Base-by-base conservation (phyloP, 2,888 invertebrate species). In the Mesochorus sp. region DNA sequence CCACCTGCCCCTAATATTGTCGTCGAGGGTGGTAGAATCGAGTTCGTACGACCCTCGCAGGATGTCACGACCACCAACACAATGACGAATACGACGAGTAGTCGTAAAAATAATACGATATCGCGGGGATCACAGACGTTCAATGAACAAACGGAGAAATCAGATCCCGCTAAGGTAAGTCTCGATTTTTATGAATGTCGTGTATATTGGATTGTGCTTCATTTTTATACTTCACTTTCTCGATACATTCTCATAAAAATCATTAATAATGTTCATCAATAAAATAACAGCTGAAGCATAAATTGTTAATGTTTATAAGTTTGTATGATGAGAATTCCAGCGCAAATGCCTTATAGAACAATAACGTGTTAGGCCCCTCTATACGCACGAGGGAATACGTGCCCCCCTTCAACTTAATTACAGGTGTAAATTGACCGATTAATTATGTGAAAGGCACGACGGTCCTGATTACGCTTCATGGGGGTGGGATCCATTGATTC, bases 1-100 rank as follows among this genome's bases (percentile, higher is more conserved):
- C 89, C 91, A 73, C 91, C 91, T 62, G 88, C 91, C 75, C 92
- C 92, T 31, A 92, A 92, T 83, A 92, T 92, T 83, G 92, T 92
- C 77, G 92, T 92, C 64, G 92, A 92, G 87, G 92, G 91, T 80
- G 92, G 92, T 10, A 88, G 92, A 80, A 92, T 92, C 79, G 92
- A 92, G 87, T 92, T 92, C 85, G 90, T 92, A 61, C 91, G 91
- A 84, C 90, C 91, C 68, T 90, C 91, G 82, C 87, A 89, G 81
- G 91, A 91, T 88, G 87, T 88, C 88, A 86, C 86, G 66, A 83
- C 87, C 12, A 84, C 84, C 26, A 87, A 87, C 72, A 87, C 88
- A 5, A 85, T 85, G 66, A 66, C 74, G 0, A 79, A 79, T 17
- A 28, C 74, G 5, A 70, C 74, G 24, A 31, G 34, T 6, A 34